Base-by-base conservation (phyloP, 2,113 vertebrate genomes). In the Corvus moneduloides region DNA sequence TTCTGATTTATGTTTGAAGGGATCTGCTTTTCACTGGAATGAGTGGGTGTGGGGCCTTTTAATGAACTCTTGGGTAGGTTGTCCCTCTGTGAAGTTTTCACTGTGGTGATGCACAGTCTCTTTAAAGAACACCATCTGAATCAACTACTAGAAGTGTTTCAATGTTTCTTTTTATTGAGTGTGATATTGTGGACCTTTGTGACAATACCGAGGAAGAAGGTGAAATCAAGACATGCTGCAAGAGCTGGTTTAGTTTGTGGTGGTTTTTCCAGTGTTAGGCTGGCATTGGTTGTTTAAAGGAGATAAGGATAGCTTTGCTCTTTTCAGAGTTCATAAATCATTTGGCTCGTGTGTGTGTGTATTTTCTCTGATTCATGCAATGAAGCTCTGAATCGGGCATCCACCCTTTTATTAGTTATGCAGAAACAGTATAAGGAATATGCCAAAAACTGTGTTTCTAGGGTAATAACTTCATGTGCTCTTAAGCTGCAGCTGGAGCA, bases 21-120 rank as follows among this genome's bases (percentile, higher is more conserved):
- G 35, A 37, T 76, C 8, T 0, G 0, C 59, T 89, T 71, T 94
- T 84, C 39, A 46, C 13, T 75, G 30, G 27, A 79, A 13, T 72
- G 32, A 46, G 5, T 16, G 16, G 7, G 3, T 63, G 24, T 67
- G 30, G 7, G 10, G 19, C 12, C 14, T 78, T 69, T 63, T 55
- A 1, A 3, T n/a, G 27, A 78, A 13, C 37, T 66, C 11, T 39
- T 39, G 6, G 10, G 39, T 46, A 58, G 28, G 11, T 14, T 35
- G 8, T 30, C 17, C 39, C 48, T 72, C 17, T 44, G 52, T 56
- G 28, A 51, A 19, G 5, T 19, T 75, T 68, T 78, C 16, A 8
- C 18, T 0, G 0, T 51, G 33, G 27, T 68, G 39, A 30, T 0
- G 1, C 3, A 8, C 10, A 26, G 23, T 41, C 39, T 67, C 6